Percentiles rank a stretch among this genome's conserved stretches.
These are phyloP conservation scores for Polydrusus cervinus DNA, from an alignment of 2,888 invertebrate species.

Conservation along the genomic window DNA sequence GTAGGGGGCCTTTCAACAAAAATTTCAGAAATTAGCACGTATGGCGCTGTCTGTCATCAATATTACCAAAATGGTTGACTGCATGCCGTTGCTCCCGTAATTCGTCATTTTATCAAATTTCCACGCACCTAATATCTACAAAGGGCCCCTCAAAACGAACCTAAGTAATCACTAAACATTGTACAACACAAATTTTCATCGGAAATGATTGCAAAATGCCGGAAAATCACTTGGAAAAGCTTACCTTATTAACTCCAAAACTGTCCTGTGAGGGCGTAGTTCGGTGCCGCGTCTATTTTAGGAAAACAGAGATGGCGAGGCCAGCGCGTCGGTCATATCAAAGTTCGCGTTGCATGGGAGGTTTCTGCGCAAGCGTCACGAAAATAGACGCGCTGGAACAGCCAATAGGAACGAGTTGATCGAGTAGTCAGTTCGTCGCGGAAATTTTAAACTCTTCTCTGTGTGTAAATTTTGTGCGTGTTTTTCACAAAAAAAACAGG, in stretches of 20 bases:
- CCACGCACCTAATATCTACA: not conserved
- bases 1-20: constrained; percentile 79
- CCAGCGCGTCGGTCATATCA: constrained; percentile 63
- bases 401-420: not conserved
- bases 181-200: constrained; percentile 11
- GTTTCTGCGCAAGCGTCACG: constrained; percentile 11
- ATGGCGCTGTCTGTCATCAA: constrained; percentile 81
- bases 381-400: not conserved
- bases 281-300: constrained; percentile 69
- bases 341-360: constrained; percentile 13
- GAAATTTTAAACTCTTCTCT: not conserved
- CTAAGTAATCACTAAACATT: not conserved
- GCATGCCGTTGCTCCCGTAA: constrained; percentile 62
- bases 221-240: constrained; percentile 11
- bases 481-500: not conserved
- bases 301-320: constrained; percentile 72
- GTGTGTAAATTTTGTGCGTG: not conserved
- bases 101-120: constrained; percentile 53
- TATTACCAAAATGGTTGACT: constrained; percentile 48
- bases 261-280: constrained; percentile 77
- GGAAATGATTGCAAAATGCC: not conserved
- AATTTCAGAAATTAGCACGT: constrained; percentile 80
- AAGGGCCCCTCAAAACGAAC: constrained; percentile 1
- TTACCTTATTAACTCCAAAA: constrained; percentile 72
- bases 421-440: not conserved